Conservation (phyloP, 2,797 vertebrate species). For the Tapirus indicus region DNA sequence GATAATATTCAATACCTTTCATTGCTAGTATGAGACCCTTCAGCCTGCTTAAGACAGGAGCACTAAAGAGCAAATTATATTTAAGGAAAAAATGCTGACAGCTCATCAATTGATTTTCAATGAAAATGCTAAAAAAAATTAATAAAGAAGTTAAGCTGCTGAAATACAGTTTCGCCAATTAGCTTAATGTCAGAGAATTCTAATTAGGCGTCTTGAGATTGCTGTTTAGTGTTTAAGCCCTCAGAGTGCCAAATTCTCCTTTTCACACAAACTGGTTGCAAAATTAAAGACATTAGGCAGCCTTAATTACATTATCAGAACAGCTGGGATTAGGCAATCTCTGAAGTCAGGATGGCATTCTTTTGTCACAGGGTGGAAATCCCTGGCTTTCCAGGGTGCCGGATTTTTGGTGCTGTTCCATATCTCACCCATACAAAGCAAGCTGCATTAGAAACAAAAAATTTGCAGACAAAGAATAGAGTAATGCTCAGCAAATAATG, state of each 20-base stretch:
- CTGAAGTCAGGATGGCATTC: conserved; percentile 98
- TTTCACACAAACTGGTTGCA: conserved; percentile 95
- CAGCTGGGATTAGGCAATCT: conserved; percentile 99
- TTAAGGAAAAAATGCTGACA: conserved; percentile 86
- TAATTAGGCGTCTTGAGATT: conserved; percentile 98
- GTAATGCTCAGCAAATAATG: conserved; percentile 96
- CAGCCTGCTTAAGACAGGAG: conserved; percentile 86
- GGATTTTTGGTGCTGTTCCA: conserved; percentile 95
- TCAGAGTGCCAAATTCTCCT: conserved; percentile 94
- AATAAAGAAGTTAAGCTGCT: conserved; percentile 99
- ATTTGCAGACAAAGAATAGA: conserved; percentile 93
- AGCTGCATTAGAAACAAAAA: conserved; percentile 93
- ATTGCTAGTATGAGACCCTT: conserved; percentile 86
- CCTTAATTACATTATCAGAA: conserved; percentile 99
- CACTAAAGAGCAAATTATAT: conserved; percentile 84
- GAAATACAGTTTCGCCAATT: conserved; percentile 98
- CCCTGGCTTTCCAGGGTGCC: conserved; percentile 95
- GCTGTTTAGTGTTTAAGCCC: conserved; percentile 95
- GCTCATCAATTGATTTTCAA: conserved; percentile 93
- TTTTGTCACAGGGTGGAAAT: conserved; percentile 97
- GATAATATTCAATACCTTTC: conserved; percentile 91
- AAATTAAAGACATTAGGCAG: conserved; percentile 99
- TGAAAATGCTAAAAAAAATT: conserved; percentile 95
- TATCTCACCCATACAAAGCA: conserved; percentile 98
- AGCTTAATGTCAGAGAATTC: conserved; percentile 99